A percentile compares a stretch with the other conserved stretches of the same genome.
These are phyloP conservation scores for Eubasilissa regina DNA, from an alignment of 1,140 invertebrate genomes.

Conservation along the genomic window DNA sequence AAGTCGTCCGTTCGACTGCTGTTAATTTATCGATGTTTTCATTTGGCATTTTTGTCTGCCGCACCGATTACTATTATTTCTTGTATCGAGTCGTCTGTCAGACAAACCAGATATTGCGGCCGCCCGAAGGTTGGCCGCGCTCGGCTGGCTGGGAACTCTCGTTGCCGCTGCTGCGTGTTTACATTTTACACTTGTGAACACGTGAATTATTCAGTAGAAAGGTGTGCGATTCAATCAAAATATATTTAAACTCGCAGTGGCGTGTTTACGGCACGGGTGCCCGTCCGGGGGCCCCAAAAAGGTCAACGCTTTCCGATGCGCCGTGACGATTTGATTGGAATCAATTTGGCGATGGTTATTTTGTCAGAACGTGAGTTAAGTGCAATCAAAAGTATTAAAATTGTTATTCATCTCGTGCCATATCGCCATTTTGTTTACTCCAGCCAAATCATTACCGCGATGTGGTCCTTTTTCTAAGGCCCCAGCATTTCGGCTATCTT, in stretches of 20 bases:
- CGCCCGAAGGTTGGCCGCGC: slow-evolving; percentile 9
- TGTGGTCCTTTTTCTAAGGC: too few species aligned
- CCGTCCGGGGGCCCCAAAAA: too few species aligned
- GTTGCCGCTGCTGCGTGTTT: not conserved
- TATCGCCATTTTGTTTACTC: too few species aligned
- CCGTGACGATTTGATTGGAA: too few species aligned
- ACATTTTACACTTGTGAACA: slow-evolving; percentile 13
- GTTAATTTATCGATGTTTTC: not conserved
- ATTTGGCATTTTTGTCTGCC: not conserved
- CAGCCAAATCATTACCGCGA: too few species aligned
- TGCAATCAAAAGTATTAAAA: too few species aligned
- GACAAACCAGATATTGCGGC: not conserved
- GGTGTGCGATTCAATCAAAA: slow-evolving; percentile 17
- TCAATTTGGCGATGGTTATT: too few species aligned
- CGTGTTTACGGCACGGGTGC: too few species aligned
- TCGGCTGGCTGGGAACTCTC: slow-evolving; percentile 20
- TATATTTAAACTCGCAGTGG: not conserved
- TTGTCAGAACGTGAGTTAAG: too few species aligned
- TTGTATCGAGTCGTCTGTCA: not conserved
- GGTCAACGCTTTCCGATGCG: too few species aligned
- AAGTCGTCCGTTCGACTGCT: not conserved
- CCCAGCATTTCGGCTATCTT: too few species aligned
- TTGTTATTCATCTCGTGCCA: too few species aligned
- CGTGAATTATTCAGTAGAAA: slow-evolving; percentile 27
- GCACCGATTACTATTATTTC: not conserved